These are phyloP conservation scores for Passer domesticus DNA, from an alignment of 2,113 vertebrate genomes.

Conservation along the genomic window DNA sequence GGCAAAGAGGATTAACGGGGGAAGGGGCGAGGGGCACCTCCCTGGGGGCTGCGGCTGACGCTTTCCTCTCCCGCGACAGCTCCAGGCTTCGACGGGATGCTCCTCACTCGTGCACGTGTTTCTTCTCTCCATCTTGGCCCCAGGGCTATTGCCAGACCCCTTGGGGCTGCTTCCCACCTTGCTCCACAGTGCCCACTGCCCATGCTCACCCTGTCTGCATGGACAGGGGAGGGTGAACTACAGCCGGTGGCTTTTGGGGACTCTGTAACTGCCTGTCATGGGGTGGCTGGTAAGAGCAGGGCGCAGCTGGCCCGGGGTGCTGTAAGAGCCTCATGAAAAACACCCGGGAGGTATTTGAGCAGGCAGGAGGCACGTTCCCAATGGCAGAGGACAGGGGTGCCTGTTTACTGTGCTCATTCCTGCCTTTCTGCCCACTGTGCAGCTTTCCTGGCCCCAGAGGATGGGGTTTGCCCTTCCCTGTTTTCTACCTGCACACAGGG, in stretches of 20 bases:
- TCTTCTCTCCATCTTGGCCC: neutral
- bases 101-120: neutral
- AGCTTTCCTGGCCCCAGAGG: neutral
- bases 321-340: neutral
- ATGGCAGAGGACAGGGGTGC: neutral
- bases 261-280: neutral
- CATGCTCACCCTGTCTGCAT: neutral
- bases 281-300: neutral
- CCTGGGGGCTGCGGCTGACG: neutral
- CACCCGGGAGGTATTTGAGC: neutral
- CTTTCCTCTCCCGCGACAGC: neutral
- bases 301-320: neutral
- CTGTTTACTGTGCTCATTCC: neutral
- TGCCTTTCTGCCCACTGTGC: accelerated
- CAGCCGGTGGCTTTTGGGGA: neutral
- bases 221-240: accelerated
- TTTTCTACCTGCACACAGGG: neutral
- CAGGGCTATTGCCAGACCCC: neutral
- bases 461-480: neutral
- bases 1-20: conserved; percentile 60
- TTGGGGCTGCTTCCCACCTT: neutral
- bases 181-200: neutral
- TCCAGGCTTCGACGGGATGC: neutral
- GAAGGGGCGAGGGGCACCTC: neutral
- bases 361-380: accelerated